Conservation (phyloP, 53 echinoderm and acorn worm genomes). For the Zoroaster sp. region DNA sequence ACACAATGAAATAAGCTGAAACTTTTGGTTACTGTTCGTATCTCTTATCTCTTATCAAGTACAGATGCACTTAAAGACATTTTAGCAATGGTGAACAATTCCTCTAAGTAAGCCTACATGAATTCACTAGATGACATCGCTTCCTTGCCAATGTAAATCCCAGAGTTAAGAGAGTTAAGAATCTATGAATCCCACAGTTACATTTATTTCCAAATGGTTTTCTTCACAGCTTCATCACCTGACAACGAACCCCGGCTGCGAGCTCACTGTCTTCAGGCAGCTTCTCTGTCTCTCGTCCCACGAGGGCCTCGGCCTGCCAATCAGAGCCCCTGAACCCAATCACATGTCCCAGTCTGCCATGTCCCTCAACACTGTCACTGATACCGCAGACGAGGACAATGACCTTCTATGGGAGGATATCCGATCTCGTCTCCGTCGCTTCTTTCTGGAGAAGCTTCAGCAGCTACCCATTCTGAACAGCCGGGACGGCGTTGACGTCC, state of each 20-base stretch:
- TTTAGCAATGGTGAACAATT: no score
- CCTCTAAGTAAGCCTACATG: no score
- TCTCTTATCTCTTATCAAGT: no score
- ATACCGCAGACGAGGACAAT: slow-evolving; percentile 82
- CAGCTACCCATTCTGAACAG: slow-evolving; percentile 32
- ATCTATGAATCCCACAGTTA: no score
- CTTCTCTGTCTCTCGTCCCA: slow-evolving; percentile 83
- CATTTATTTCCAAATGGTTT: no score
- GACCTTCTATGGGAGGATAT: slow-evolving; percentile 92
- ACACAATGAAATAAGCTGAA: no score
- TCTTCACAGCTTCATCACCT: slow-evolving; percentile 72
- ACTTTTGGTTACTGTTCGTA: no score
- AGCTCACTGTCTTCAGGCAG: slow-evolving; percentile 77
- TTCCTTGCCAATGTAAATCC: no score
- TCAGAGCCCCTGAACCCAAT: slow-evolving; percentile 74
- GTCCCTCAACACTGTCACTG: slow-evolving; percentile 82
- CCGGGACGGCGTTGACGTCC: not conserved
- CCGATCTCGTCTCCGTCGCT: slow-evolving; percentile 73
- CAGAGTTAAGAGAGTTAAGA: no score
- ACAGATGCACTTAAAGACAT: no score
- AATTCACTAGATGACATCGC: no score
- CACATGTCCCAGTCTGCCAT: slow-evolving; percentile 69
- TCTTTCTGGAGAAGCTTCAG: slow-evolving; percentile 74
- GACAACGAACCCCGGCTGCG: slow-evolving; percentile 68
- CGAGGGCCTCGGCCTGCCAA: slow-evolving; percentile 87